Conservation (phyloP, 1,140 invertebrate species). For the Bombus fervidus region DNA sequence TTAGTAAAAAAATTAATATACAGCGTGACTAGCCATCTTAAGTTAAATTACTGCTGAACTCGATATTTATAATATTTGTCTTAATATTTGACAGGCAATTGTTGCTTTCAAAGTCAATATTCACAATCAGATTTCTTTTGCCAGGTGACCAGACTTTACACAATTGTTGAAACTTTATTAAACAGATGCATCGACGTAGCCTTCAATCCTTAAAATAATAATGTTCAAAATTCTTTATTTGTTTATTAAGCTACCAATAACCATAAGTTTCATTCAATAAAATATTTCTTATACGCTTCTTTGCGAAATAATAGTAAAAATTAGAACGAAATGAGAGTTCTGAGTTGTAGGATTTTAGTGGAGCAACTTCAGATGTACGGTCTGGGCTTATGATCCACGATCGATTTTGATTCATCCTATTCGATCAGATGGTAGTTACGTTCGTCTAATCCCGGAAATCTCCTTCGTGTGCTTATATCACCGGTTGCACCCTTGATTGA, state of each 20-base stretch:
- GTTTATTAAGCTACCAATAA: not conserved
- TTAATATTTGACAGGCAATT: no score
- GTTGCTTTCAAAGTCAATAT: constrained; percentile 33
- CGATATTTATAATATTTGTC: no score
- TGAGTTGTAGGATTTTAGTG: not conserved
- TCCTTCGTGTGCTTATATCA: constrained; percentile 28
- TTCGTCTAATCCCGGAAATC: constrained; percentile 63
- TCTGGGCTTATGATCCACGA: constrained; percentile 23
- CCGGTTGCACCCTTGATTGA: constrained; percentile 52
- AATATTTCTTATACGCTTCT: not conserved
- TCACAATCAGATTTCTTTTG: constrained; percentile 60
- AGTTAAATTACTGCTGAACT: no score
- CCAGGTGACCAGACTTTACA: constrained; percentile 65
- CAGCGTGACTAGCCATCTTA: no score
- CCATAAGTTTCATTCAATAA: not conserved
- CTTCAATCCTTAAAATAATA: not conserved
- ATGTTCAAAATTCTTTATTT: not conserved
- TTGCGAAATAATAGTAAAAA: not conserved
- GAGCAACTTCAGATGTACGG: constrained; percentile 24
- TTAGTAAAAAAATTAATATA: no score
- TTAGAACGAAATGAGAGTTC: not conserved
- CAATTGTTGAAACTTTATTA: constrained; percentile 58
- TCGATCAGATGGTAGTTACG: constrained; percentile 54
- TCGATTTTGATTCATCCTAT: constrained; percentile 38
- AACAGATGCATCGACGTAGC: not conserved